A percentile compares a stretch with the other conserved stretches of the same genome.
These are phyloP conservation scores for Hirundo rustica DNA, from an alignment of 2,797 vertebrate genomes.

Conservation along the genomic window DNA sequence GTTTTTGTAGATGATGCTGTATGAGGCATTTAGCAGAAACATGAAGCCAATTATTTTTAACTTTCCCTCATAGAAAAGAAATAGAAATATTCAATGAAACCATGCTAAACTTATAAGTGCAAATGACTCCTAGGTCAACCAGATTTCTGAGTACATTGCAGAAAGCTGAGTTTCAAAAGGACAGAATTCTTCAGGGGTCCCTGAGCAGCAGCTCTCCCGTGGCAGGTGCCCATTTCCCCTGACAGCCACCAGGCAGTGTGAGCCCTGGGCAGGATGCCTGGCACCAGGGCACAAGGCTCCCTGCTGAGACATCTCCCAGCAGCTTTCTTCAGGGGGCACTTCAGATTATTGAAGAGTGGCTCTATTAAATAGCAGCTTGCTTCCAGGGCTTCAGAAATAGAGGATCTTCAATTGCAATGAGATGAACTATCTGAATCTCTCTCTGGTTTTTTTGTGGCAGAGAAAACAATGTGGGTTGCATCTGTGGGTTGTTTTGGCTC, in stretches of 20 bases:
- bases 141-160: background rate
- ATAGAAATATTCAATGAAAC: background rate
- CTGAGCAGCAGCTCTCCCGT: background rate
- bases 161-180: background rate
- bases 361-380: background rate
- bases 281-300: background rate
- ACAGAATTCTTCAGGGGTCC: background rate
- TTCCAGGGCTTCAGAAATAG: background rate
- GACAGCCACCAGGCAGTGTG: background rate
- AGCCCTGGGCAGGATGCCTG: background rate
- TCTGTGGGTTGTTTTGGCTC: background rate
- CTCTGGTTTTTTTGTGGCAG: background rate
- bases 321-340: background rate
- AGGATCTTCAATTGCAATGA: background rate
- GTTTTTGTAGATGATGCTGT: background rate
- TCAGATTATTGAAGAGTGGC: background rate
- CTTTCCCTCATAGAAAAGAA: background rate
- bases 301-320: background rate
- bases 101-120: accelerated
- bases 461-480: background rate
- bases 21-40: background rate
- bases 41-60: background rate
- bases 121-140: background rate
- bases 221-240: background rate
- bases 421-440: background rate